Evolutionary conservation across 2,797 vertebrate species (phyloP).

Genomic region (Anguilla megastoma): DNA sequence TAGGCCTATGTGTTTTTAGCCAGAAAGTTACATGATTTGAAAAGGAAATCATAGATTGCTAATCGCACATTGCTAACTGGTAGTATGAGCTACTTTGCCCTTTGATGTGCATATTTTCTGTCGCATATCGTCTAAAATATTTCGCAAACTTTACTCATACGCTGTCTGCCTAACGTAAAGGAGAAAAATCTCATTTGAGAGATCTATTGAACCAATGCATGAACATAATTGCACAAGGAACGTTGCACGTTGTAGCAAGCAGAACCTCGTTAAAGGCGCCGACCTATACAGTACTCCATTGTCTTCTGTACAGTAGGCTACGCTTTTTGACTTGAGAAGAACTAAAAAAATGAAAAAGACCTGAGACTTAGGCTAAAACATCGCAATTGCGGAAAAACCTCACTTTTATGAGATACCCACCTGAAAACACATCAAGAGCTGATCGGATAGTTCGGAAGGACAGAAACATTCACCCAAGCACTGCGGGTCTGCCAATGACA

Average conservation of each 20-base stretch:
- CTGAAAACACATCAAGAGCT: constrained; percentile 1
- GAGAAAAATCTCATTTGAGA: not conserved
- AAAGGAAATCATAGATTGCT: not conserved
- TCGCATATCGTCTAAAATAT: not conserved
- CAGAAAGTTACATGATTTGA: not conserved
- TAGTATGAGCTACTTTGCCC: not conserved
- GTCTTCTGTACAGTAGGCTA: not conserved
- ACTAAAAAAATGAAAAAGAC: not conserved
- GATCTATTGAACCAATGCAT: not conserved
- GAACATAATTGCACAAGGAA: not conserved
- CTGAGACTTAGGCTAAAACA: not conserved
- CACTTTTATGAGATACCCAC: not conserved
- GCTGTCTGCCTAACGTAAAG: not conserved
- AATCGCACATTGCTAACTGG: not conserved
- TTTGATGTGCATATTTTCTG: not conserved
- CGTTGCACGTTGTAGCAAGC: not conserved
- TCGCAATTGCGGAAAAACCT: not conserved
- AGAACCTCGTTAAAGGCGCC: not conserved
- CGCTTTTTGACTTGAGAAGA: not conserved
- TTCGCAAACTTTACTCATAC: not conserved
- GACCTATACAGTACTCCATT: not conserved
- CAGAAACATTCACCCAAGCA: not conserved
- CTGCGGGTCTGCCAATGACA: not conserved
- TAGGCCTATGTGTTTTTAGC: not conserved
- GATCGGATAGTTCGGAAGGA: not conserved